phyloP scores from a whole-genome alignment of 2,113 vertebrate species.

The Cyphomyrus discorhynchus region DNA sequence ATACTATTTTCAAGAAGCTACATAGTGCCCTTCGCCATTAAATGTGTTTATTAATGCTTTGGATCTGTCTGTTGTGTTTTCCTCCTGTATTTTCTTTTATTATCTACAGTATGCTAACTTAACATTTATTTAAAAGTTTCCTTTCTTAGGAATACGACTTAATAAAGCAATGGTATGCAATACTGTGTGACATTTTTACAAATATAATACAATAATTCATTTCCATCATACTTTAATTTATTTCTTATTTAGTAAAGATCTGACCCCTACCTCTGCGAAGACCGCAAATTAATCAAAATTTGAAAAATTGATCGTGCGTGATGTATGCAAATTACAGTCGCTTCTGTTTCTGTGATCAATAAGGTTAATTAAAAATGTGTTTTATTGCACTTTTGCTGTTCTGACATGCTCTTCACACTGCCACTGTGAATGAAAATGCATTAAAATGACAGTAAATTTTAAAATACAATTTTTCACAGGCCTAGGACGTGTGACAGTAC shows the following conservation, averaged over 20 bases:
- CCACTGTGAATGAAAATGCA: slow-evolving; percentile 52
- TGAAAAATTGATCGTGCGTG: slow-evolving; percentile 58
- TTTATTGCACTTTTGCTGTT: slow-evolving; percentile 59
- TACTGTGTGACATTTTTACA: neutral
- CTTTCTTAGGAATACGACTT: neutral
- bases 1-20: slow-evolving; percentile 64
- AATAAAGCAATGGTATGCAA: neutral
- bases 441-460: slow-evolving; percentile 53
- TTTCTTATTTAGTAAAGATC: slow-evolving; percentile 20
- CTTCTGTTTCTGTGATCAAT: slow-evolving; percentile 66
- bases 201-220: slow-evolving; percentile 22
- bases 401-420: slow-evolving; percentile 45
- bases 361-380: slow-evolving; percentile 68
- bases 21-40: slow-evolving; percentile 49
- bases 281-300: slow-evolving; percentile 69
- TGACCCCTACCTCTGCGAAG: slow-evolving; percentile 61
- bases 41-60: slow-evolving; percentile 7
- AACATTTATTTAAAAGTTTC: neutral
- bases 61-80: neutral
- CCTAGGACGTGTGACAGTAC: slow-evolving; percentile 38
- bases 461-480: slow-evolving; percentile 64
- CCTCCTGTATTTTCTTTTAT: neutral
- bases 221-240: slow-evolving; percentile 57
- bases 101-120: neutral
- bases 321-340: slow-evolving; percentile 69